phyloP scores from a whole-genome alignment of 64 coral and sea anemone species.

The Pocillopora verrucosa region DNA sequence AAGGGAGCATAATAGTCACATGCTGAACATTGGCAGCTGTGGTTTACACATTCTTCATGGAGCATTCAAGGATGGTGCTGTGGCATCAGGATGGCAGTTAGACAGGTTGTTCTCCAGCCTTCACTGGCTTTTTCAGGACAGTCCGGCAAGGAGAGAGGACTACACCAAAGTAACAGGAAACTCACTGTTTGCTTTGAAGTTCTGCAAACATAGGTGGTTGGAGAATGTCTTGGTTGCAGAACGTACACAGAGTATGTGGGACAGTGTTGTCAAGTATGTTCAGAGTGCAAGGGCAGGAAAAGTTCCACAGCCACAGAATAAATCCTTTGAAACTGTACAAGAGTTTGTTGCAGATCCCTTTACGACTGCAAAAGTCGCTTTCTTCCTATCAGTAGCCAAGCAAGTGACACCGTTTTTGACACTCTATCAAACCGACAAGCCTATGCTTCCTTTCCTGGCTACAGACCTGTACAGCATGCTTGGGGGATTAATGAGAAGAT shows the following conservation, averaged over 20 bases:
- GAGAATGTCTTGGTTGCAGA: slow-evolving; percentile 66
- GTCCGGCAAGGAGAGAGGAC: slow-evolving; percentile 65
- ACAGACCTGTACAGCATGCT: slow-evolving; percentile 55
- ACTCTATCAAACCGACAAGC: slow-evolving; percentile 78
- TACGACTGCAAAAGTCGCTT: slow-evolving; percentile 49
- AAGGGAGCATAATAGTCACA: slow-evolving; percentile 55
- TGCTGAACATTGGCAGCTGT: slow-evolving; percentile 67
- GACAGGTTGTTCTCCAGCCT: slow-evolving; percentile 42
- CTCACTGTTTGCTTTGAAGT: slow-evolving; percentile 49
- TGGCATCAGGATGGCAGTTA: slow-evolving; percentile 50
- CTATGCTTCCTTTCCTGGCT: slow-evolving; percentile 59
- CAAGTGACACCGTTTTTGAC: slow-evolving; percentile 64
- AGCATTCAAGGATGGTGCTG: slow-evolving; percentile 62
- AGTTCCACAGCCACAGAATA: slow-evolving; percentile 63
- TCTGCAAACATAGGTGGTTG: slow-evolving; percentile 59
- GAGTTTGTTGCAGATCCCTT: slow-evolving; percentile 54
- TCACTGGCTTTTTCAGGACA: slow-evolving; percentile 64
- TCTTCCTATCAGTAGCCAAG: slow-evolving; percentile 60
- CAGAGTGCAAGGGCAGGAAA: slow-evolving; percentile 31
- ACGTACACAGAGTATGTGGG: slow-evolving; percentile 68
- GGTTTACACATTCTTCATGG: slow-evolving; percentile 56
- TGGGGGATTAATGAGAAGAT: slow-evolving; percentile 65
- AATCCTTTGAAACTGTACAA: slow-evolving; percentile 64
- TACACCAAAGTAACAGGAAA: slow-evolving; percentile 47
- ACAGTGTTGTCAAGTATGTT: slow-evolving; percentile 64